These are phyloP conservation scores for Cepaea hortensis DNA, from an alignment of 2,888 invertebrate species.

Conservation along the genomic window DNA sequence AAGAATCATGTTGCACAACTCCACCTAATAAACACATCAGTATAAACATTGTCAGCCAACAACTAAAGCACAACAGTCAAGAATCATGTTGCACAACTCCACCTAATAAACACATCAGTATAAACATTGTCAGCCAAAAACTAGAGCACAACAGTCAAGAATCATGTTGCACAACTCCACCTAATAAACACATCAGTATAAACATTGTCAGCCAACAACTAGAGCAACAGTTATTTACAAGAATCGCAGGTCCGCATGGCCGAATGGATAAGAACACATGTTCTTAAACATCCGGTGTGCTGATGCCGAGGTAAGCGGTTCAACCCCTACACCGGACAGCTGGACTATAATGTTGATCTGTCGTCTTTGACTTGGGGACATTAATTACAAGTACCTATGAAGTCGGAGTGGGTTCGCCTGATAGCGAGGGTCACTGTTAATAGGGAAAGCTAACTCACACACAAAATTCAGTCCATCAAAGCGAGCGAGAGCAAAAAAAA, in stretches of 20 bases:
- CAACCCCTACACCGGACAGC: too few relatives aligned
- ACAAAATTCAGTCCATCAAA: too few relatives aligned
- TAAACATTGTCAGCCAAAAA: background rate
- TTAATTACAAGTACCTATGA: too few relatives aligned
- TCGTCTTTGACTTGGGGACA: too few relatives aligned
- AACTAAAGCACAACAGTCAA: slow-evolving; percentile 83
- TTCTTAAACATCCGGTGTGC: too few relatives aligned
- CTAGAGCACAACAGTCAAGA: slow-evolving; percentile 84
- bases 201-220: background rate
- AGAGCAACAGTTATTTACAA: background rate
- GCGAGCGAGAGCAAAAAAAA: too few relatives aligned
- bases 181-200: slow-evolving; percentile 61
- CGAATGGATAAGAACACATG: too few relatives aligned
- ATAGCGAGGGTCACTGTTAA: too few relatives aligned
- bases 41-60: background rate
- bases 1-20: slow-evolving; percentile 98
- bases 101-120: slow-evolving; percentile 64
- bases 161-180: slow-evolving; percentile 98
- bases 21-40: slow-evolving; percentile 76
- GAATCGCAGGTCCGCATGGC: background rate
- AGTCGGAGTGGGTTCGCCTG: too few relatives aligned
- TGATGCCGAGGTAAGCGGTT: too few relatives aligned
- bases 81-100: slow-evolving; percentile 98
- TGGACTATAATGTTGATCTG: too few relatives aligned
- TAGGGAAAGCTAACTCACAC: too few relatives aligned